Evolutionary conservation across 1,140 invertebrate species (phyloP), one percentile per base, ranked within the genome.

Genomic region (Neoseiulus cucumeris): DNA sequence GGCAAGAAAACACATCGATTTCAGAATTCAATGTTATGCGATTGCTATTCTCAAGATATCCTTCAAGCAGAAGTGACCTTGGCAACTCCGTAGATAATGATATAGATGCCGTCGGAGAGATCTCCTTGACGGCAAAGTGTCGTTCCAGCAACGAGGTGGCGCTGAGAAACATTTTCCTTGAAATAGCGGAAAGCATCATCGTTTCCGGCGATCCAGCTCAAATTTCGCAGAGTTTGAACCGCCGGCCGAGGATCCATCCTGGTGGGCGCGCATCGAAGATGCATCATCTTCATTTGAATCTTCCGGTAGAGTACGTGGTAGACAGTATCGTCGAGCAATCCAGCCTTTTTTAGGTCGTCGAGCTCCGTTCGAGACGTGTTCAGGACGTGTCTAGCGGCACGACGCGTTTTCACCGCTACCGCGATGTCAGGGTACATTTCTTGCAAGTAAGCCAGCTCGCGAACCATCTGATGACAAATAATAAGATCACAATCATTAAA

Each of bases 361-460:
- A 77, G 69, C 20, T 70, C 71, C 20, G 76, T 73, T 45, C 73
- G 67, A 65, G 78, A 70, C 33, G 75, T 73, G 68, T 79, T 79
- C 2, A 79, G 70, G 6, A 78, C 75, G 65, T 72, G 72, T 45
- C 77, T 69, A 64, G 74, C 75, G 9, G 78, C 76, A 42, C 78
- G 77, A 2, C 76, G 70, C 6, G 77, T 78, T 69, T 79, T 79
- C 6, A 78, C 75, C 6, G 76, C 75, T 42, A 78, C 70, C 0
- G 76, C 78, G 64, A 79, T 75, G 25, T 75, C 75, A 20, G 77
- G 77, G 68, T 77, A 72, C 28, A 73, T 68, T 64, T 76, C 75
- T 68, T 77, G 75, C 20, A 79, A 68, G 42, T 75, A 67, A 73
- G 74, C 75, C 14, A 76, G 66, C 68, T 73, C 73, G 64, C 72